Evolutionary conservation across 2,113 vertebrate genomes (phyloP).

Genomic region (Bettongia penicillata): DNA sequence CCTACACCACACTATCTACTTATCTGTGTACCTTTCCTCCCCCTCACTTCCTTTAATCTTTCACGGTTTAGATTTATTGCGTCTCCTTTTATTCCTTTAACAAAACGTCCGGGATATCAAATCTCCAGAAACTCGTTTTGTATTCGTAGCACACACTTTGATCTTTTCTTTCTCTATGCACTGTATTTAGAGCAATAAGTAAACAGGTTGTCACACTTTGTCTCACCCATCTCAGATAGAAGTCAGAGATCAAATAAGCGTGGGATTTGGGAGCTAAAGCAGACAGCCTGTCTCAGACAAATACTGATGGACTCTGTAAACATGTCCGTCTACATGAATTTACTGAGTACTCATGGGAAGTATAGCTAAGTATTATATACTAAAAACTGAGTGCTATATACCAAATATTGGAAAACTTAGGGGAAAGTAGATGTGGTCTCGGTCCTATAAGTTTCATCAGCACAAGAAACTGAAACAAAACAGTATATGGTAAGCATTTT

Average conservation of each 20-base stretch:
- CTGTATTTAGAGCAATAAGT: slow-evolving; percentile 52
- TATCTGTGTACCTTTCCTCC: neutral
- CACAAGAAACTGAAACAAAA: neutral
- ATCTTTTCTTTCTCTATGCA: slow-evolving; percentile 46
- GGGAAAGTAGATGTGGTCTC: neutral
- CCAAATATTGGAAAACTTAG: neutral
- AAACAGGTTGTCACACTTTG: slow-evolving; percentile 47
- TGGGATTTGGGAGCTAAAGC: slow-evolving; percentile 38
- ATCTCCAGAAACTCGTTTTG: slow-evolving; percentile 44
- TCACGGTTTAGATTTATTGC: slow-evolving; percentile 32
- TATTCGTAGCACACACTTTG: slow-evolving; percentile 19
- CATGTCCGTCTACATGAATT: neutral
- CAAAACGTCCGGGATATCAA: slow-evolving; percentile 17
- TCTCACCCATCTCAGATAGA: slow-evolving; percentile 13
- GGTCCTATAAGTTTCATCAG: neutral
- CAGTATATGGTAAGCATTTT: neutral
- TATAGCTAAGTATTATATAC: neutral
- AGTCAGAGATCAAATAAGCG: slow-evolving; percentile 55
- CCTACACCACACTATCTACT: neutral
- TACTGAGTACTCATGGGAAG: neutral
- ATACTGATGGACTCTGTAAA: slow-evolving; percentile 31
- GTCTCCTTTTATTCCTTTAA: slow-evolving; percentile 5
- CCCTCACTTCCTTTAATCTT: neutral
- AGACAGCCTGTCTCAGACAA: slow-evolving; percentile 14
- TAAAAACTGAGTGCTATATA: neutral